Evolutionary conservation across 2,797 vertebrate genomes (phyloP).

Genomic region (Synaphobranchus kaupii): DNA sequence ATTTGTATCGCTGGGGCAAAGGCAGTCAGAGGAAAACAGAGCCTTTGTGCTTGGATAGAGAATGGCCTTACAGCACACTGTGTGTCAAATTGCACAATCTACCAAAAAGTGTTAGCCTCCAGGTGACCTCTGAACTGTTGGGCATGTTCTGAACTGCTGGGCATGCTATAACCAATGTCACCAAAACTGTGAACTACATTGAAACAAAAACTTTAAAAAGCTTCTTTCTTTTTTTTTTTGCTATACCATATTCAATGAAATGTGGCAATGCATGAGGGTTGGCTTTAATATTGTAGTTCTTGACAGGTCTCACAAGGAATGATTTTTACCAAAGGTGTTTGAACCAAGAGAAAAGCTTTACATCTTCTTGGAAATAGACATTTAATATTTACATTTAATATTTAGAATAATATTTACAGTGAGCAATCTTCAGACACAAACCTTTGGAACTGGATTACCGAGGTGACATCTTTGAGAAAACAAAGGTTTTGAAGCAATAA

Average conservation of each 20-base stretch:
- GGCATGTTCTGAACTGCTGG: not conserved
- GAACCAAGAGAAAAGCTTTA: not conserved
- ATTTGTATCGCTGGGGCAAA: too few species aligned
- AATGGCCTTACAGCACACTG: not conserved
- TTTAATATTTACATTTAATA: too few species aligned
- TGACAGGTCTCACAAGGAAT: too few species aligned
- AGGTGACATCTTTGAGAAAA: not conserved
- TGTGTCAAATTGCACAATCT: not conserved
- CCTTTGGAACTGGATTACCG: not conserved
- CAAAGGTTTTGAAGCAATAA: not conserved
- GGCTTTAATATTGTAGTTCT: not conserved
- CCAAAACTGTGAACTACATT: not conserved
- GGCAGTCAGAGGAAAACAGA: not conserved
- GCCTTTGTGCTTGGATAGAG: not conserved
- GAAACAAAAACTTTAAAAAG: too few species aligned
- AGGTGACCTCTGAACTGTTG: not conserved
- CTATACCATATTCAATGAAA: not conserved
- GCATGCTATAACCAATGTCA: not conserved
- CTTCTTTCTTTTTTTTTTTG: too few species aligned
- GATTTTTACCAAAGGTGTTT: too few species aligned
- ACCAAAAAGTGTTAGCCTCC: not conserved
- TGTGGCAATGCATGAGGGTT: not conserved
- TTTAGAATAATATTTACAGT: too few species aligned
- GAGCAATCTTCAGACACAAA: not conserved
- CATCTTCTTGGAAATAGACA: not conserved